Percentiles rank a stretch among this genome's conserved stretches.
Conservation (phyloP, 1,140 invertebrate genomes). For the Macrotrachela quadricornifera region DNA sequence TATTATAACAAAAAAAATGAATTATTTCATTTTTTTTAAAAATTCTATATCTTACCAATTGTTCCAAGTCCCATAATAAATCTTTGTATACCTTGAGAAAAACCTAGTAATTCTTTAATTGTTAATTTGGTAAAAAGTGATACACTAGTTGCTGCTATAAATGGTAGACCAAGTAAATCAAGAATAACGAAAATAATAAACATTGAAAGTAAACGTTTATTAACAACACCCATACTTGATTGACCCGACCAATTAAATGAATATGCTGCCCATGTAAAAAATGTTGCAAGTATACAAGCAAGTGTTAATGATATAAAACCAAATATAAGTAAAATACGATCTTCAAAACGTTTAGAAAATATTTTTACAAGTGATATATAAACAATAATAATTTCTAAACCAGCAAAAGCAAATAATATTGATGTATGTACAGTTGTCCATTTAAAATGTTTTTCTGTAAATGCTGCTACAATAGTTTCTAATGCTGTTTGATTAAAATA, state of each 20-base stretch:
- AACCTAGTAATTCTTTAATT: background rate
- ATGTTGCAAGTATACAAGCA: background rate
- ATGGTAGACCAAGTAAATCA: constrained; percentile 7
- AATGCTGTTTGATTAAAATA: constrained; percentile 13
- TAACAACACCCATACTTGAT: too few relatives aligned
- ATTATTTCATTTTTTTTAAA: too few relatives aligned
- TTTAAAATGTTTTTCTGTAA: constrained; percentile 5
- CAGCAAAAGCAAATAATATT: constrained; percentile 5
- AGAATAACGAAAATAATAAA: constrained; percentile 7
- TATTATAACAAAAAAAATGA: too few relatives aligned
- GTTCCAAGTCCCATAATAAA: constrained; percentile 2
- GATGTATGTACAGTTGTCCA: constrained; percentile 5
- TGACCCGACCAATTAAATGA: too few relatives aligned
- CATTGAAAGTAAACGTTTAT: background rate
- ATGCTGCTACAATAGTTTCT: constrained; percentile 9
- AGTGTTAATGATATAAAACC: constrained; percentile 1
- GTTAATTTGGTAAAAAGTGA: constrained; percentile 7
- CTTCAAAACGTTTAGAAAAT: background rate
- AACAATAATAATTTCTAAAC: constrained; percentile 1
- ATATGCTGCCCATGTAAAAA: too few relatives aligned
- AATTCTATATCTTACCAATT: background rate
- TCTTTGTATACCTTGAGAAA: constrained; percentile 8
- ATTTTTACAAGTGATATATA: constrained; percentile 2
- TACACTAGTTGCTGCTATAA: background rate
- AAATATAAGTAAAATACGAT: background rate